These are phyloP conservation scores for Hipposideros larvatus DNA, from an alignment of 2,797 vertebrate species.

Conservation along the genomic window DNA sequence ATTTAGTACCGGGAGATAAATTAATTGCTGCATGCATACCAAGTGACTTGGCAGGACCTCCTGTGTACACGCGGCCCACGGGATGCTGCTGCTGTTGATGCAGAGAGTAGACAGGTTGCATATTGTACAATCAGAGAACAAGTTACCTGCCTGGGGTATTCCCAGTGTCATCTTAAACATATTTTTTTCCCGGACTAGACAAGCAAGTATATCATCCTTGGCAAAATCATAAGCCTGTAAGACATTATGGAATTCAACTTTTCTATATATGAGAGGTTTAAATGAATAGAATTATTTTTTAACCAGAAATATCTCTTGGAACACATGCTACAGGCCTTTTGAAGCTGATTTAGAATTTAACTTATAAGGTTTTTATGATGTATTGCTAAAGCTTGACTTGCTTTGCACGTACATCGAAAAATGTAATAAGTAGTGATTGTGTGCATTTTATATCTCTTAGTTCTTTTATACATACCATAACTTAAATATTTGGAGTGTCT, in stretches of 20 bases:
- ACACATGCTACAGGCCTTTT: neutral
- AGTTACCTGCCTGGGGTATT: neutral
- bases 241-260: constrained; percentile 4
- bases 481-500: constrained; percentile 1
- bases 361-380: neutral
- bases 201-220: neutral
- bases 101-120: neutral
- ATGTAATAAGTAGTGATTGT: neutral
- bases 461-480: neutral
- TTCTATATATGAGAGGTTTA: constrained; percentile 31
- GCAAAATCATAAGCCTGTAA: neutral
- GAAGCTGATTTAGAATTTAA: constrained; percentile 49
- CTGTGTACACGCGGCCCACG: neutral
- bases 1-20: constrained; percentile 5
- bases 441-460: constrained; percentile 35
- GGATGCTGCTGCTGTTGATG: neutral
- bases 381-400: constrained; percentile 30
- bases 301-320: constrained; percentile 13
- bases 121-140: neutral
- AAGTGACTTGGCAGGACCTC: neutral
- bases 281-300: constrained; percentile 13
- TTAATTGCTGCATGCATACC: neutral
- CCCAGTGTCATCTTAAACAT: neutral
- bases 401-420: constrained; percentile 25
- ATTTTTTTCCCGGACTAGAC: neutral